Evolutionary conservation across 2,888 invertebrate genomes (phyloP).

Genomic region (Lasioglossum leucozonium): DNA sequence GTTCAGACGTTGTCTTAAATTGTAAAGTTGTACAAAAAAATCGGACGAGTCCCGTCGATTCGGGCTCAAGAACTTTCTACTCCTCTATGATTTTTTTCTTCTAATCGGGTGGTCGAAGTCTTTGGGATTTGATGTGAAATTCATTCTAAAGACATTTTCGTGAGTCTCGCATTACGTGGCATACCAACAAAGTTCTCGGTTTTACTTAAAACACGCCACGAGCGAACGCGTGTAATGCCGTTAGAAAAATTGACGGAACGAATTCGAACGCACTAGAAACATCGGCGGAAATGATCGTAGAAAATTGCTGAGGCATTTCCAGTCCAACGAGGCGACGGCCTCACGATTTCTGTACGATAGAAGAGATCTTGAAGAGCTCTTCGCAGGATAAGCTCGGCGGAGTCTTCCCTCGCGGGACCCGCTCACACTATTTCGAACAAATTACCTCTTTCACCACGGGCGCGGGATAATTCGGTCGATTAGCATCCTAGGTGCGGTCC

Average conservation of each 20-base stretch:
- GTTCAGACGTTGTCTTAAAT: too few relatives aligned
- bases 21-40: too few relatives aligned
- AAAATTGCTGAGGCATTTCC: neutral
- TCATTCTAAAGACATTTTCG: too few relatives aligned
- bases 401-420: neutral
- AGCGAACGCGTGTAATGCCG: neutral
- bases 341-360: neutral
- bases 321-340: neutral
- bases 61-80: too few relatives aligned
- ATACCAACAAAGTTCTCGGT: too few relatives aligned
- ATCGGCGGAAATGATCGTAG: neutral
- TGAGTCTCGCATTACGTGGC: too few relatives aligned
- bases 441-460: constrained; percentile 18
- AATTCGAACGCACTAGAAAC: neutral
- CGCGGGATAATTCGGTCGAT: constrained; percentile 47
- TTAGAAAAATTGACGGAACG: neutral
- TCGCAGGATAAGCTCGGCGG: neutral
- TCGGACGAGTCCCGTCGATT: too few relatives aligned
- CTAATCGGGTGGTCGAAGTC: too few relatives aligned
- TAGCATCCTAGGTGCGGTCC: constrained; percentile 37
- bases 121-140: too few relatives aligned
- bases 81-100: too few relatives aligned
- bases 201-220: neutral
- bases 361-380: neutral
- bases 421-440: constrained; percentile 26